Evolutionary conservation across 2,888 invertebrate genomes (phyloP).

Genomic region (Acronicta alni): DNA sequence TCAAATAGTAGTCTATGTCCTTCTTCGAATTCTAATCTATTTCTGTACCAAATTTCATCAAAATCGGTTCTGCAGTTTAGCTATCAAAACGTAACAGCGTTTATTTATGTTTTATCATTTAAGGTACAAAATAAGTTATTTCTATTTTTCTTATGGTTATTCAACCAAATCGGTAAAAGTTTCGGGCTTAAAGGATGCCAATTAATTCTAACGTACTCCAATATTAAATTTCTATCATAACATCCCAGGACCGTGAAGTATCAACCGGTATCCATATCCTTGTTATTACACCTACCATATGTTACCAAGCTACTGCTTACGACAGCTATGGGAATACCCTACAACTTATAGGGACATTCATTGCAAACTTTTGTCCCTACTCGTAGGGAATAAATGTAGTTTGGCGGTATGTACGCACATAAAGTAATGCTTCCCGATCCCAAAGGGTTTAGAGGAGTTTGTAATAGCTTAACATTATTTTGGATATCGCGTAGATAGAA

Average conservation of each 20-base stretch:
- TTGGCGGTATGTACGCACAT: not conserved
- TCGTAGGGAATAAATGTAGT: slow-evolving; percentile 11
- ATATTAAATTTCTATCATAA: too few relatives aligned
- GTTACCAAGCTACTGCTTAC: slow-evolving; percentile 33
- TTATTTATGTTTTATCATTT: too few relatives aligned
- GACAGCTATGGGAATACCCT: slow-evolving; percentile 20
- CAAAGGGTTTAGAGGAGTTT: not conserved
- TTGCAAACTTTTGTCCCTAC: slow-evolving; percentile 36
- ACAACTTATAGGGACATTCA: slow-evolving; percentile 32
- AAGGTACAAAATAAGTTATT: too few relatives aligned
- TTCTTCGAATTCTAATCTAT: too few relatives aligned
- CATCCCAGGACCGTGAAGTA: not conserved
- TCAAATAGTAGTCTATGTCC: too few relatives aligned
- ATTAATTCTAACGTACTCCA: too few relatives aligned
- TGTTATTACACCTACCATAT: slow-evolving; percentile 37
- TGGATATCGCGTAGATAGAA: not conserved
- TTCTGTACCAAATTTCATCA: too few relatives aligned
- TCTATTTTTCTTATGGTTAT: too few relatives aligned
- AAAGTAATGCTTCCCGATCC: not conserved
- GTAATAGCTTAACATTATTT: not conserved
- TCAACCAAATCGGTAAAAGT: too few relatives aligned
- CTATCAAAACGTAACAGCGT: too few relatives aligned
- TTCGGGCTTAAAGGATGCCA: too few relatives aligned
- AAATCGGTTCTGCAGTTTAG: too few relatives aligned
- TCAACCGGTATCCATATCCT: slow-evolving; percentile 24